Evolutionary conservation across 2,888 invertebrate genomes (phyloP).

Genomic region (Perizoma affinitatum): DNA sequence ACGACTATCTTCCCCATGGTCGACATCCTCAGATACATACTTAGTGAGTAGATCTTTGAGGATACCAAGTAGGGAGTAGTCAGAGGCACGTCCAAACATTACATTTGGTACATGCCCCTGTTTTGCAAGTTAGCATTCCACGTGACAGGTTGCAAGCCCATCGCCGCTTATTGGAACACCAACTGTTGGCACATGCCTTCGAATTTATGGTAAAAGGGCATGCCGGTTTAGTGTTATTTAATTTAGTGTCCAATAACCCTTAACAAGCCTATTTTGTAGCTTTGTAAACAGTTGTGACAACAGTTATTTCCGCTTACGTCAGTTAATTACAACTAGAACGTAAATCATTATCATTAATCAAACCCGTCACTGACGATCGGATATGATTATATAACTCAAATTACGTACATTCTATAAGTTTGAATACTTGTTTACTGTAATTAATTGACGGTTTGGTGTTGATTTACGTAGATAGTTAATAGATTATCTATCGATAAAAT

Average conservation of each 20-base stretch:
- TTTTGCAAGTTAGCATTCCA: too few relatives aligned
- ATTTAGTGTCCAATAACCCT: neutral
- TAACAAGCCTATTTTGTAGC: constrained; percentile 9
- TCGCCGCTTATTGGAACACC: too few relatives aligned
- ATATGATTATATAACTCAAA: constrained; percentile 37
- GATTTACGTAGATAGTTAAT: neutral
- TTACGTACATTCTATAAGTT: constrained; percentile 25
- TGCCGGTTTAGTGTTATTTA: too few relatives aligned
- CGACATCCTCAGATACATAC: too few relatives aligned
- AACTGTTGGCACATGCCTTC: too few relatives aligned
- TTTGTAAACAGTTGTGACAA: constrained; percentile 18
- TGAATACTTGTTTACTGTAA: constrained; percentile 5
- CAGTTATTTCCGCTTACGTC: constrained; percentile 32
- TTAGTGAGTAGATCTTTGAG: too few relatives aligned
- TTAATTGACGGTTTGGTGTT: constrained; percentile 4
- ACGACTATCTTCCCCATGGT: too few relatives aligned
- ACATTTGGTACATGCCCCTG: too few relatives aligned
- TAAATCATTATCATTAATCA: constrained; percentile 43
- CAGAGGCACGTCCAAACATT: too few relatives aligned
- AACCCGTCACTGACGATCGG: constrained; percentile 39
- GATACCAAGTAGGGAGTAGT: too few relatives aligned
- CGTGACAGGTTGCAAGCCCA: too few relatives aligned
- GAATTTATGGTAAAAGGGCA: too few relatives aligned
- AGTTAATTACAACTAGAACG: constrained; percentile 20
- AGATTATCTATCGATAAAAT: neutral